These are phyloP conservation scores for Drosophila cognata DNA, from an alignment of 2,888 invertebrate genomes.

Conservation along the genomic window DNA sequence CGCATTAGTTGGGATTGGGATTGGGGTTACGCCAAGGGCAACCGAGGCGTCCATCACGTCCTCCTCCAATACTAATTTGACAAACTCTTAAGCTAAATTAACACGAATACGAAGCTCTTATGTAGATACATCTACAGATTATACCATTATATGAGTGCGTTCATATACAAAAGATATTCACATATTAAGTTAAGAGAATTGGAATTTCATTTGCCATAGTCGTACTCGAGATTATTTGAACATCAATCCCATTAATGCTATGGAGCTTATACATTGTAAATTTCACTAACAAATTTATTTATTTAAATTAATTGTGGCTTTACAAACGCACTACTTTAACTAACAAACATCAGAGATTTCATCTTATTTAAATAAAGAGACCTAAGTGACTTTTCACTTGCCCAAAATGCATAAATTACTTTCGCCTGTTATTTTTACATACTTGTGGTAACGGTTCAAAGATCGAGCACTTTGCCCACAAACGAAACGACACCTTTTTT, in stretches of 20 bases:
- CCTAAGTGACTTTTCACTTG: neutral
- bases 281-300: neutral
- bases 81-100: constrained; percentile 63
- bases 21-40: constrained; percentile 33
- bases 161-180: neutral
- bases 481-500: constrained; percentile 29
- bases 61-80: constrained; percentile 66
- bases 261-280: neutral
- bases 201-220: neutral
- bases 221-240: neutral
- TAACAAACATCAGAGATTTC: neutral
- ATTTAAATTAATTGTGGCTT: neutral
- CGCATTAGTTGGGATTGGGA: constrained; percentile 47
- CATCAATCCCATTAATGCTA: neutral
- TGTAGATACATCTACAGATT: neutral
- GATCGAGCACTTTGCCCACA: neutral
- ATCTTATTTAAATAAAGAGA: neutral
- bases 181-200: neutral
- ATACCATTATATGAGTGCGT: neutral
- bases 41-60: constrained; percentile 47
- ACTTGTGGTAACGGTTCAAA: constrained; percentile 16
- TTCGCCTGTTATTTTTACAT: neutral
- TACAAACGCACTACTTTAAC: neutral
- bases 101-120: constrained; percentile 19
- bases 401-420: constrained; percentile 1